These are phyloP conservation scores for Labeo catla DNA, from an alignment of 2,113 vertebrate species.

Conservation along the genomic window DNA sequence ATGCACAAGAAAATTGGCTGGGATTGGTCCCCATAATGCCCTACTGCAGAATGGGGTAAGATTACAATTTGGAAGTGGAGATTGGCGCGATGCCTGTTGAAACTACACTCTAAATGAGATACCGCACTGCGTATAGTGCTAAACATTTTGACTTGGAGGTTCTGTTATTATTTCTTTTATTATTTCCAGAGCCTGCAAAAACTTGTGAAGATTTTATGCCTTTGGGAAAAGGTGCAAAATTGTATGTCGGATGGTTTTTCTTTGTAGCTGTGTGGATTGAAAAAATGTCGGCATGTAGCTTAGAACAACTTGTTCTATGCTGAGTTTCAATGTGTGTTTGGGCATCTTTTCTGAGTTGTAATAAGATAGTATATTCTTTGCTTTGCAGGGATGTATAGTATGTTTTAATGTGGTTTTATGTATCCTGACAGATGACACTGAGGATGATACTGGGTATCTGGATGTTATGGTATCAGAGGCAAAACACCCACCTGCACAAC, in stretches of 20 bases:
- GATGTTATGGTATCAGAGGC: conserved; percentile 86
- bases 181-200: conserved; percentile 31
- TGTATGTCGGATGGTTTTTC: conserved; percentile 2
- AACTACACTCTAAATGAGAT: conserved; percentile 28
- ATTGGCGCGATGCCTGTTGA: conserved; percentile 24
- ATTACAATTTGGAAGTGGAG: conserved; percentile 64
- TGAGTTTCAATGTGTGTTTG: neutral
- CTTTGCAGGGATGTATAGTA: neutral
- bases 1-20: conserved; percentile 26
- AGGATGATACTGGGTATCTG: conserved; percentile 91
- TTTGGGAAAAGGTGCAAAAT: conserved; percentile 30
- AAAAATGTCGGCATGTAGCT: conserved; percentile 35
- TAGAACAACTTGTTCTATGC: conserved; percentile 24
- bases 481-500: conserved; percentile 86
- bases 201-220: conserved; percentile 19
- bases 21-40: conserved; percentile 37
- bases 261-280: conserved; percentile 20
- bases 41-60: conserved; percentile 46
- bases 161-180: conserved; percentile 37
- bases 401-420: conserved; percentile 17
- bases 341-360: conserved; percentile 1
- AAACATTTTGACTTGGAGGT: conserved; percentile 32
- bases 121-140: conserved; percentile 6
- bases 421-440: conserved; percentile 81
- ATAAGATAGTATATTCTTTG: neutral